Conservation (phyloP, 2,888 invertebrate species). For the Tipula lateralis region DNA sequence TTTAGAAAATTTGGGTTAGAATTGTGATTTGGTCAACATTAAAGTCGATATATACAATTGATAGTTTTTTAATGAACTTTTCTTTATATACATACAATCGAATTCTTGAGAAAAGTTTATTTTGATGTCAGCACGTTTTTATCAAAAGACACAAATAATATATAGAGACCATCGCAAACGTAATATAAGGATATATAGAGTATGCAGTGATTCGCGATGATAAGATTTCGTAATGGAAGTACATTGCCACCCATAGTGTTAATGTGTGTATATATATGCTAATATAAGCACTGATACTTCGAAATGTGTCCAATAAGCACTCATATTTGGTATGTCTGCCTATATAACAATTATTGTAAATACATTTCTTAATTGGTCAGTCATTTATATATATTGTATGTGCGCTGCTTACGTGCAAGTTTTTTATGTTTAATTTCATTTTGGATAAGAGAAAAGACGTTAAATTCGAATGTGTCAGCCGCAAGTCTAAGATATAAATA, state of each 20-base stretch:
- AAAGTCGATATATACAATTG: neutral
- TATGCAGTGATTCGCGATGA: neutral
- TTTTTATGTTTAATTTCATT: too few species aligned
- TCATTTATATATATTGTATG: neutral
- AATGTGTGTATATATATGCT: neutral
- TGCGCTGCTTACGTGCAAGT: neutral
- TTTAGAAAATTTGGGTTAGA: neutral
- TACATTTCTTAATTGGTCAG: conserved; percentile 5
- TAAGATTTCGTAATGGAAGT: neutral
- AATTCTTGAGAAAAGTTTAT: neutral
- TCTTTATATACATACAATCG: neutral
- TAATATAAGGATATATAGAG: neutral
- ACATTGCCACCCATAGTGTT: neutral
- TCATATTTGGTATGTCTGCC: conserved; percentile 7
- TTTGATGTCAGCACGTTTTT: neutral
- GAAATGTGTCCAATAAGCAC: neutral
- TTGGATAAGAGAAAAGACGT: conserved; percentile 19
- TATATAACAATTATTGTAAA: neutral
- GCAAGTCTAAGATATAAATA: neutral
- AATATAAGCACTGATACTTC: neutral
- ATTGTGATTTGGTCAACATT: neutral
- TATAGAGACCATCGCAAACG: too few species aligned
- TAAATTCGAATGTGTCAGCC: conserved; percentile 19
- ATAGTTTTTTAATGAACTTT: neutral
- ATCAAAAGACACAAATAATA: neutral